Percentiles rank a stretch among this genome's conserved stretches.
These are phyloP conservation scores for Strigamia transsilvanica DNA, from an alignment of 2,888 invertebrate species.

Conservation along the genomic window DNA sequence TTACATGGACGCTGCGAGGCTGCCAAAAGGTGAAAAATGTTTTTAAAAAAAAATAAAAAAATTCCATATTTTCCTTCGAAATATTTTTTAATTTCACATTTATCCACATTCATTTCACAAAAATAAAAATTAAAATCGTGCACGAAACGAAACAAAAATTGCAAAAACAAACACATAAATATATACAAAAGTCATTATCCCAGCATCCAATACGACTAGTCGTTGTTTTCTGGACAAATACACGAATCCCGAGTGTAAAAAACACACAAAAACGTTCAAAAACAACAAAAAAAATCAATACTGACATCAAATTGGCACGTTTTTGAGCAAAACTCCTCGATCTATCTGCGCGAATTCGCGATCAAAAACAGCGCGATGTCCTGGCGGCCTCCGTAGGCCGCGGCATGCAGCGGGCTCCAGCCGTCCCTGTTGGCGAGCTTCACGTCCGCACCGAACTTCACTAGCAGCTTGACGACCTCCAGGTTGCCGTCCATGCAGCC, in stretches of 20 bases:
- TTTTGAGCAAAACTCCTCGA: neutral
- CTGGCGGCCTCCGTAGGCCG: conserved; percentile 64
- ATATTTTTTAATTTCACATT: neutral
- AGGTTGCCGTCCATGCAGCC: conserved; percentile 64
- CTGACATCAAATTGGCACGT: neutral
- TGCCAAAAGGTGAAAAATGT: neutral
- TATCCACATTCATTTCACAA: neutral
- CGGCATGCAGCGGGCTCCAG: conserved; percentile 63
- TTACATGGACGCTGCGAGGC: conserved; percentile 2
- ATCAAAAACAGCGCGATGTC: conserved; percentile 62
- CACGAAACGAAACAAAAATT: neutral
- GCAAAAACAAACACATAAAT: neutral
- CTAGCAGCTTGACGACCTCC: conserved; percentile 64
- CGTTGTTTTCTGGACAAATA: no score
- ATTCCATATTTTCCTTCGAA: neutral
- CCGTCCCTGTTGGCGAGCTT: conserved; percentile 65
- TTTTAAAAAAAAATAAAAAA: neutral
- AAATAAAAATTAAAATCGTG: neutral
- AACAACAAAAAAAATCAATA: neutral
- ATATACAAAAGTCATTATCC: no score
- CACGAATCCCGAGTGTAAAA: no score
- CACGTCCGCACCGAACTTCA: conserved; percentile 65
- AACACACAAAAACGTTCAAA: no score
- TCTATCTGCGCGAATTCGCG: conserved; percentile 52
- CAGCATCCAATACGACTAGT: no score